Base-by-base conservation (phyloP, 2,797 vertebrate genomes). In the Tarsius wallacei region DNA sequence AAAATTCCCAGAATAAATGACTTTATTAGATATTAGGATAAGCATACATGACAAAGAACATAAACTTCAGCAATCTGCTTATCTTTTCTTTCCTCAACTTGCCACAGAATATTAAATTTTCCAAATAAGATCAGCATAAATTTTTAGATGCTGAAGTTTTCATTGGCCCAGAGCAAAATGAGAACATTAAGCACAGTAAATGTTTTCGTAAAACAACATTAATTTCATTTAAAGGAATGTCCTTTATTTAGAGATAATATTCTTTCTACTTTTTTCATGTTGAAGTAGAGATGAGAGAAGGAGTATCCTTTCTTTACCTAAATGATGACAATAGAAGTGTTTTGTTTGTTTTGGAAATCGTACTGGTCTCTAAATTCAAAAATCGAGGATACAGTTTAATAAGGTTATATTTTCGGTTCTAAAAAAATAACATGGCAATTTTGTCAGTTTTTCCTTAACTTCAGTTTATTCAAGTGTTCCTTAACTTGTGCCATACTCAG, bases 361-460 rank as follows among this genome's bases (percentile, higher is more conserved):
- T 82, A 81, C 15, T 68, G 36, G 55, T 74, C 66, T 77, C 49
- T 95, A 42, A 71, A 88, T 76, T 24, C 63, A 85, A 47, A 84
- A 85, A 71, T 70, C 31, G 70, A 42, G 19, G 4, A 51, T 73
- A 66, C 2, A 36, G 22, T 76, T 77, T 89, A 90, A 51, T 33
- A 93, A 89, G 59, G 87, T 59, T 63, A 93, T 6, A 83, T 59
- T 83, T 92, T 93, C 78, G 85, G 19, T 93, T 93, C 80, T 91
- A 76, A 80, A 91, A 93, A 59, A 78, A 49, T 78, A 96, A 78
- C 42, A 74, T 36, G 51, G 70, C 15, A 7, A 3, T 71, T 91
- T 73, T 36, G 13, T 68, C 47, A 55, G 47, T 15, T 95, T 83
- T 91, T 76, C 66, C 66, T 94, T 77, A 70, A 42, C 42, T 94